Evolutionary conservation across 2,797 vertebrate genomes (phyloP).

Genomic region (Phalanger gymnotis): DNA sequence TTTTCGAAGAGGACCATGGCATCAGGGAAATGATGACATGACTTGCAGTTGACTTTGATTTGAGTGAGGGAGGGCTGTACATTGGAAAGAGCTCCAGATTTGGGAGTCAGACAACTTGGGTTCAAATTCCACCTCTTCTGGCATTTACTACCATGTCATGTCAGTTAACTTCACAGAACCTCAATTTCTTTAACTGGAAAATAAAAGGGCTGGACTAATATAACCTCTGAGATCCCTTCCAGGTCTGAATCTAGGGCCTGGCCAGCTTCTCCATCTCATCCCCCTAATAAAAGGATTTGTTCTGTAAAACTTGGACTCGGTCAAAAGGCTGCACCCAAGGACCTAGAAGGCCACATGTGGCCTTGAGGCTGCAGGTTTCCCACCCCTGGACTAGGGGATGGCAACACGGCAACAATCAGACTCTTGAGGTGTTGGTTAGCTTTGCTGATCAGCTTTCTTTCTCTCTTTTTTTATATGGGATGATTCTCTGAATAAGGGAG

Average conservation of each 20-base stretch:
- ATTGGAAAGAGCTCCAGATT: background rate
- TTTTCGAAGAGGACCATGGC: too few relatives aligned
- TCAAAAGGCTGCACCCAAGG: too few relatives aligned
- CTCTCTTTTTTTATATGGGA: background rate
- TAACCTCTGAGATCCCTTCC: background rate
- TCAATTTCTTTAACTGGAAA: background rate
- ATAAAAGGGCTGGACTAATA: background rate
- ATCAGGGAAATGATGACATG: too few relatives aligned
- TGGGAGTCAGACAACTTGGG: background rate
- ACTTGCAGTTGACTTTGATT: too few relatives aligned
- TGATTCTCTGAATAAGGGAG: conserved; percentile 28
- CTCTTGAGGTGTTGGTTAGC: background rate
- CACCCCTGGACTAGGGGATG: background rate
- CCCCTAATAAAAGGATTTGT: too few relatives aligned
- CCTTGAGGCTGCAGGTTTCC: too few relatives aligned
- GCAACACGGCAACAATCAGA: background rate
- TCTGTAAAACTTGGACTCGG: too few relatives aligned
- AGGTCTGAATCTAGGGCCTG: background rate
- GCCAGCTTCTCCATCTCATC: background rate
- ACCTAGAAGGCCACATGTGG: too few relatives aligned
- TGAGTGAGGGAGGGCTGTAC: too few relatives aligned
- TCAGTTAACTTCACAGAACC: background rate
- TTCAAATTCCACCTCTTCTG: background rate
- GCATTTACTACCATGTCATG: background rate
- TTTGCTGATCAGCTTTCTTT: background rate